Conservation (phyloP, 1,140 invertebrate genomes). For the Drosophila ogumai region DNA sequence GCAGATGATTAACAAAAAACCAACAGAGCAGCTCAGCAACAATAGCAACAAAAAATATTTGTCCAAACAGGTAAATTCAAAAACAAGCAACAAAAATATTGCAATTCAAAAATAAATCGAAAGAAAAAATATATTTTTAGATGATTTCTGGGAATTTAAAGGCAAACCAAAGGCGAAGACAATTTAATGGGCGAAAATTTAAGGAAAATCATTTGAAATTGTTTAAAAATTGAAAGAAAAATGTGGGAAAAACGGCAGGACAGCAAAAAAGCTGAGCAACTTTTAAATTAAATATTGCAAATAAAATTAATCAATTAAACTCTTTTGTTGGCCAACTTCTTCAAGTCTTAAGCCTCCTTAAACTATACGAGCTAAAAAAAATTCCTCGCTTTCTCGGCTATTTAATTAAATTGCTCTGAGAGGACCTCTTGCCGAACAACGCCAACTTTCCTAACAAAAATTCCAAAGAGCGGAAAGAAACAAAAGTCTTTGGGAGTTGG, state of each 20-base stretch:
- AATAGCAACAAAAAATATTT: slow-evolving; percentile 22
- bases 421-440: slow-evolving; percentile 10
- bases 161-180: slow-evolving; percentile 9
- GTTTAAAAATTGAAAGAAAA: slow-evolving; percentile 1
- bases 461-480: slow-evolving; percentile 20
- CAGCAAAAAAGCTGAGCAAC: neutral
- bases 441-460: slow-evolving; percentile 26
- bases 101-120: slow-evolving; percentile 27
- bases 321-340: neutral
- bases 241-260: neutral
- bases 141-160: slow-evolving; percentile 29
- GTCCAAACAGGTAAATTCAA: slow-evolving; percentile 50
- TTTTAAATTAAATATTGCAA: neutral
- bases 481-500: slow-evolving; percentile 41
- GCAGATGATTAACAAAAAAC: slow-evolving; percentile 50
- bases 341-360: neutral
- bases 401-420: slow-evolving; percentile 46
- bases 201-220: slow-evolving; percentile 29
- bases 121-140: slow-evolving; percentile 31
- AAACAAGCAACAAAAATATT: slow-evolving; percentile 17
- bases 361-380: neutral
- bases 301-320: slow-evolving; percentile 1
- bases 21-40: slow-evolving; percentile 24
- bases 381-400: slow-evolving; percentile 1
- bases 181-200: slow-evolving; percentile 18